Conservation (phyloP, 2,797 vertebrate genomes). For the Eulemur mongoz region DNA sequence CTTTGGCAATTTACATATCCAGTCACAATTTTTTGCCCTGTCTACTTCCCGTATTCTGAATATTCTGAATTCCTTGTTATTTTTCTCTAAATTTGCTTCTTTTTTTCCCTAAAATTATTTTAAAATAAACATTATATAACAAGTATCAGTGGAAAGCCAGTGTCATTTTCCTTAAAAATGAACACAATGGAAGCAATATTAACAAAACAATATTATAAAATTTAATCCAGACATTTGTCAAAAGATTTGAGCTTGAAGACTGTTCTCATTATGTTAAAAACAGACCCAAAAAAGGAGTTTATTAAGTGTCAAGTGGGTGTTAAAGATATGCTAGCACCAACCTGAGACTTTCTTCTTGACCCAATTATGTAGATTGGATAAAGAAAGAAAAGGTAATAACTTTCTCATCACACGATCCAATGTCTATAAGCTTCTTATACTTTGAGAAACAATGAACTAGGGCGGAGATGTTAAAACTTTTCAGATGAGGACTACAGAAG, state of each 20-base stretch:
- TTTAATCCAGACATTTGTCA: background rate
- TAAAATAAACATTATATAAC: background rate
- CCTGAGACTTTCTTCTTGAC: background rate
- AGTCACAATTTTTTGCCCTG: background rate
- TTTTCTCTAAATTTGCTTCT: background rate
- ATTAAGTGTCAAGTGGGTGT: background rate
- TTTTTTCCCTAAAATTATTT: background rate
- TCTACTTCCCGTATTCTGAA: background rate
- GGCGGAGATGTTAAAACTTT: background rate
- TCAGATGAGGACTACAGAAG: background rate
- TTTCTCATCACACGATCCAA: background rate
- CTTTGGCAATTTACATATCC: background rate
- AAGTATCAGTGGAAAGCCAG: background rate
- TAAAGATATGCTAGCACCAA: background rate
- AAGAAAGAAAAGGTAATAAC: background rate
- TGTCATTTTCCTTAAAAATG: constrained; percentile 16
- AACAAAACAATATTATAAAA: background rate
- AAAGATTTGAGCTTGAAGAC: background rate
- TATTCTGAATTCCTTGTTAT: background rate
- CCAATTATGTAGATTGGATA: background rate
- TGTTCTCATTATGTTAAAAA: background rate
- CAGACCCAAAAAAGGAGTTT: background rate
- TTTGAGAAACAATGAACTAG: background rate
- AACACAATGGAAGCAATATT: constrained; percentile 1
- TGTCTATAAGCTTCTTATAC: background rate